Evolutionary conservation across 2,888 invertebrate species (phyloP), one percentile per base, ranked within the genome.

Genomic region (Allacma fusca): DNA sequence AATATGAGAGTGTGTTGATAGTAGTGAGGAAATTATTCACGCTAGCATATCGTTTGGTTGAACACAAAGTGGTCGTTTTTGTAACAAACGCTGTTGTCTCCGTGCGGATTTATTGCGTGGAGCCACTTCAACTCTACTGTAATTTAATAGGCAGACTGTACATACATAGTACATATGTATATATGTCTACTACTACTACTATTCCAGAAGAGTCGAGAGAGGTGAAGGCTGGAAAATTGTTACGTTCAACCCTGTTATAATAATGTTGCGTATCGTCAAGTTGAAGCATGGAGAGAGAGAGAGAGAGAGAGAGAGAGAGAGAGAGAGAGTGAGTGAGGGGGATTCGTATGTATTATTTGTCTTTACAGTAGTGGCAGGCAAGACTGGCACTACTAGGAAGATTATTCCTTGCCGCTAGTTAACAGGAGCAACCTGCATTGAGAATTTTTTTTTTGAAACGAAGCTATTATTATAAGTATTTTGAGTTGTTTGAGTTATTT

Each of bases 1-100:
- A 62, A 26, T 62, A 28, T 71, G 57, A 43, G 71, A 21, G 24
- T 71, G 77, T 77, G 71, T 65, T 75, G 75, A 71, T 67, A 59
- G 72, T 59, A 68, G n/a, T n/a, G n/a, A 72, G 76, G 65, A 74
- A 74, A 79, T 79, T 79, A 79, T 79, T 79, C 79, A 79, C 79
- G 79, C 79, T 79, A 79, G 73, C 69, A 73, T 74, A 70, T 70
- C 44, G 69, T 67, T 78, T 71, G n/a, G 71, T 67, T 77, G 62
- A 59, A 77, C 65, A 67, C 50, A 77, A 40, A 73, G 72, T 77
- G 24, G 64, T 72, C 23, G 67, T 73, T 72, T 73, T 72, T 67
- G 57, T 69, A 69, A 69, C 69, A 57, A 19, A 29, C 28, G 50
- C 50, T 59, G 75, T 68, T 75, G 75, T 75, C 75, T 75, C 75